A percentile compares a stretch with the other conserved stretches of the same genome.
phyloP scores from a whole-genome alignment of 2,797 vertebrate genomes.

The Sebastes melanostomus region DNA sequence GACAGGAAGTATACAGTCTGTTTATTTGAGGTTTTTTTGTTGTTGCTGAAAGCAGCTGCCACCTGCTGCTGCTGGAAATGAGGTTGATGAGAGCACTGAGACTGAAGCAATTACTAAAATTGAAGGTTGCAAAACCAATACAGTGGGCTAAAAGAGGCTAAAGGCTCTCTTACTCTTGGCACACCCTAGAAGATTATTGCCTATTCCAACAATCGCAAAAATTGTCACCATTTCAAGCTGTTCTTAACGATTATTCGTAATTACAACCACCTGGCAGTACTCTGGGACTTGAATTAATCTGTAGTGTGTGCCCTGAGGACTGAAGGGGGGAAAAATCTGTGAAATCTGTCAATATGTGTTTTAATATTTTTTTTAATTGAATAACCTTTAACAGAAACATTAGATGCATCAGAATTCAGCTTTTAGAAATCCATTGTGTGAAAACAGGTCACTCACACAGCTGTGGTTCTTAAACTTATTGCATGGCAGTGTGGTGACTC shows the following conservation, averaged over 20 bases:
- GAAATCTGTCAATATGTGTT: conserved; percentile 3
- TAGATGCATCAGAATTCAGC: not conserved
- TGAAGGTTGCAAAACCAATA: not conserved
- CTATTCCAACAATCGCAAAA: not conserved
- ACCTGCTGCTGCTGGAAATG: not conserved
- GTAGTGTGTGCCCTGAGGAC: not conserved
- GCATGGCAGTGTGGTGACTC: conserved; percentile 2
- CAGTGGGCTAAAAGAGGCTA: not conserved
- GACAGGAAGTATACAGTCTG: not conserved
- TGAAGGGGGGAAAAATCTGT: not conserved
- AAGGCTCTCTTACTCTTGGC: not conserved
- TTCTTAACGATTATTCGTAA: not conserved
- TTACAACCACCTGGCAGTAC: not conserved
- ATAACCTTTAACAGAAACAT: not conserved
- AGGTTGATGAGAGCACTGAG: not conserved
- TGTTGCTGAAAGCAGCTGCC: not conserved
- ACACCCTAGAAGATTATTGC: not conserved
- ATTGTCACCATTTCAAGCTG: not conserved
- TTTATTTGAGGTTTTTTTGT: not conserved
- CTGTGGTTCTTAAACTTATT: conserved; percentile 17
- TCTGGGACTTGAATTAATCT: not conserved
- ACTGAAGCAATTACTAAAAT: not conserved
- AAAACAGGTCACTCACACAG: conserved; percentile 13
- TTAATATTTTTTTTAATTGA: not conserved
- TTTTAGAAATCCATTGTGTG: not conserved